Base-by-base conservation (phyloP, 2,797 vertebrate genomes). In the Clangula hyemalis region DNA sequence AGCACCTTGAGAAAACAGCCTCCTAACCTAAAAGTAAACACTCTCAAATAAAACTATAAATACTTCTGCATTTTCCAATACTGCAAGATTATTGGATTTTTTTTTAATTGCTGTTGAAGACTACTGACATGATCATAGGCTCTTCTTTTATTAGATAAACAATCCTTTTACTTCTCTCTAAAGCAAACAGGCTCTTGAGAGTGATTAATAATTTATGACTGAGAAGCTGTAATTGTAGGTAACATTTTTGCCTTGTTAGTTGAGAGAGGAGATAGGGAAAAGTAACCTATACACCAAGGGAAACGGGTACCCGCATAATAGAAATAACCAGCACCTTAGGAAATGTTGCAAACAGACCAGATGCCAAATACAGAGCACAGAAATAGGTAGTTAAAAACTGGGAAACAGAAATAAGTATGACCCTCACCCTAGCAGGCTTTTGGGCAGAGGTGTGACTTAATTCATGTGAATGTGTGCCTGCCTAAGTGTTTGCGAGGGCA, bases 391-490 rank as follows among this genome's bases (percentile, higher is more conserved):
- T 62, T 90, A 68, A 58, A 68, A 94, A 53, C 8, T 41, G 19
- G 91, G 93, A 81, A 87, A 87, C 65, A 75, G 43, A 68, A 87
- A 61, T 94, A 90, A 87, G 43, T 25, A 65, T 16, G 36, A 75
- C 28, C 3, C 8, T 86, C 38, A 54, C 13, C 43, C 25, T 49
- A 39, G 24, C 34, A 64, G 57, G n/a, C 34, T 60, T 58, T 70
- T 60, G 54, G 56, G 57, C 30, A 30, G 13, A 41, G 4, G 13
- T 65, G 8, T 60, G 56, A 56, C 11, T 39, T 45, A 18, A 38
- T 47, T 69, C 10, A 38, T 27, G 30, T 58, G 39, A 75, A 21
- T 7, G 3, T 1, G 8, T 18, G 2, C 17, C 27, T 32, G 22
- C 16, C 11, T 30, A 49, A 75, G 30, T 0, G 0, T 58, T 85